phyloP scores from a whole-genome alignment of 2,888 invertebrate genomes.

The Dysmachus trigonus region DNA sequence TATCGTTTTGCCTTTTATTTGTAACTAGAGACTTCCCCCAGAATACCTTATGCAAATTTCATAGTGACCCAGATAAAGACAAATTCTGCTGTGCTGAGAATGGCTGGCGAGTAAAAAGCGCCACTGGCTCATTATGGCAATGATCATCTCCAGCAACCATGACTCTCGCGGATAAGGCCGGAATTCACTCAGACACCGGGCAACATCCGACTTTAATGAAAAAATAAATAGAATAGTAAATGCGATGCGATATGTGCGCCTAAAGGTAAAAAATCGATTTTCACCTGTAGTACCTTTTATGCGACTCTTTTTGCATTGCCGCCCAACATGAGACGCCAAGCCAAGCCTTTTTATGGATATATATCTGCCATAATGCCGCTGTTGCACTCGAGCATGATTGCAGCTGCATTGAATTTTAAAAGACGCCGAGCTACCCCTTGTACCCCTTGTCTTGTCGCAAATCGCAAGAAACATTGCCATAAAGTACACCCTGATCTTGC shows the following conservation, averaged over 20 bases:
- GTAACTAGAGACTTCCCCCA: neutral
- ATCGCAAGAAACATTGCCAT: neutral
- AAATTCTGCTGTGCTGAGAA: neutral
- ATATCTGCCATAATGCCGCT: neutral
- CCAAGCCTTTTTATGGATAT: neutral
- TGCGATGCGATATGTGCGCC: neutral
- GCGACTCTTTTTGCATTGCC: neutral
- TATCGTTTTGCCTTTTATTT: neutral
- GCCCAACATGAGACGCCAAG: neutral
- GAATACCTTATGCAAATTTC: neutral
- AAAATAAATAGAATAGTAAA: too few relatives aligned
- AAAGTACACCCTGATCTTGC: neutral
- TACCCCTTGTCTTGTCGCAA: neutral
- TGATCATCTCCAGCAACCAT: neutral
- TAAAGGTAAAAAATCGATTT: neutral
- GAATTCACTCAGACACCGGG: neutral
- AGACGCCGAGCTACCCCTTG: neutral
- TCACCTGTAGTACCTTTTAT: neutral
- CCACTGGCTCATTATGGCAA: neutral
- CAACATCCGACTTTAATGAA: neutral
- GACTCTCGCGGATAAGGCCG: neutral
- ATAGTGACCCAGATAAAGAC: neutral
- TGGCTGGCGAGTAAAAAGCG: neutral
- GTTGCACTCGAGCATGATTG: neutral
- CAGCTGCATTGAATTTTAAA: neutral